These are phyloP conservation scores for Eidolon dupreanum DNA, from an alignment of 2,797 vertebrate species.

Conservation along the genomic window DNA sequence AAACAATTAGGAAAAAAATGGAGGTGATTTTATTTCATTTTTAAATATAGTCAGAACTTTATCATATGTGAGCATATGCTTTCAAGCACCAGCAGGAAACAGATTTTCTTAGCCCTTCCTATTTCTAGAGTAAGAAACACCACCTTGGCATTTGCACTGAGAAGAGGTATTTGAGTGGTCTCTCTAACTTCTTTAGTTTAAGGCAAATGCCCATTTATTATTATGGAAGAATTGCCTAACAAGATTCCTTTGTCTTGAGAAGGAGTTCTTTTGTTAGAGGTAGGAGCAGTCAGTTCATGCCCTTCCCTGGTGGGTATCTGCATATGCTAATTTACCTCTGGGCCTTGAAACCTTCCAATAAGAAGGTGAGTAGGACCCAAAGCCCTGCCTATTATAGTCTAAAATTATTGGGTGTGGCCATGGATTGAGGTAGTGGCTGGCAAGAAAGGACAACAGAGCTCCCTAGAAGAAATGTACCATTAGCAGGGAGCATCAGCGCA, in stretches of 20 bases:
- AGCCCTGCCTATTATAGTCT: background rate
- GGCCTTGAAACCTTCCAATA: background rate
- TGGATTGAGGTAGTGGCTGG: background rate
- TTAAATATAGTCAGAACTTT: background rate
- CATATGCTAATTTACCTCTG: background rate
- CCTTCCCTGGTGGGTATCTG: background rate
- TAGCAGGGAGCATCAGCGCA: accelerated
- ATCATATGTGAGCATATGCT: background rate
- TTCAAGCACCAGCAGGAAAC: background rate
- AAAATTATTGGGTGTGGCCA: background rate
- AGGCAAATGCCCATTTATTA: background rate
- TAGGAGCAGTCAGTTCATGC: background rate
- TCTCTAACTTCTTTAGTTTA: background rate
- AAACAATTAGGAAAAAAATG: background rate
- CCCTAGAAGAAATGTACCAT: background rate
- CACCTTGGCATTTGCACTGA: background rate
- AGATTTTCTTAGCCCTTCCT: background rate
- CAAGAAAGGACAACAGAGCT: background rate
- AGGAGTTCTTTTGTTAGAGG: background rate
- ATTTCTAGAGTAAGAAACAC: background rate
- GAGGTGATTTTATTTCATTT: background rate
- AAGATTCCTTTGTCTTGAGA: background rate
- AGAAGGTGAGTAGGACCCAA: background rate
- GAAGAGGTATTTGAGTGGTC: background rate
- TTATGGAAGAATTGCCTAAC: background rate